Percentiles rank a stretch among this genome's conserved stretches.
These are phyloP conservation scores for Aplocera efformata DNA, from an alignment of 2,888 invertebrate genomes.

Conservation along the genomic window DNA sequence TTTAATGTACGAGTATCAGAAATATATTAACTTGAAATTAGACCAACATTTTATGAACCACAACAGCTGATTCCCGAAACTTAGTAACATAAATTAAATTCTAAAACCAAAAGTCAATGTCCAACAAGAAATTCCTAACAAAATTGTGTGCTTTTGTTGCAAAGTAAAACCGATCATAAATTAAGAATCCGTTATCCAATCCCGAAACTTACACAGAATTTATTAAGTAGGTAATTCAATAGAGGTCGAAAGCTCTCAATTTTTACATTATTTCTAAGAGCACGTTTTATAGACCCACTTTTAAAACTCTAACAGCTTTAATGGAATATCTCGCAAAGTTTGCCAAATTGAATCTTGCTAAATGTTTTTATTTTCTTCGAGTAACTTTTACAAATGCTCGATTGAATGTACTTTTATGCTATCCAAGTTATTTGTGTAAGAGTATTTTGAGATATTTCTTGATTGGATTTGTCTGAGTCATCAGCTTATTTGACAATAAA, in stretches of 20 bases:
- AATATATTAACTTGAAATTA: background rate
- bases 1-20: no score
- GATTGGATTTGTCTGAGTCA: no score
- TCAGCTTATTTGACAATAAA: no score
- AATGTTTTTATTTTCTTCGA: constrained; percentile 1
- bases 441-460: no score
- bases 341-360: constrained; percentile 1
- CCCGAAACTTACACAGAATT: constrained; percentile 52
- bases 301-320: background rate
- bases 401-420: background rate
- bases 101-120: constrained; percentile 47
- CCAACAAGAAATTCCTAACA: constrained; percentile 46
- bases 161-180: constrained; percentile 65
- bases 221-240: constrained; percentile 55
- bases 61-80: constrained; percentile 11
- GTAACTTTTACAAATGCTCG: background rate
- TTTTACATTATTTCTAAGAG: constrained; percentile 10
- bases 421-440: no score
- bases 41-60: background rate
- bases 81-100: constrained; percentile 46
- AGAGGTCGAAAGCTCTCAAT: constrained; percentile 25
- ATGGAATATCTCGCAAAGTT: background rate
- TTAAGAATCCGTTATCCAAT: constrained; percentile 58
- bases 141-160: constrained; percentile 61
- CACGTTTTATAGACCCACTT: constrained; percentile 11